Evolutionary conservation across 2,797 vertebrate species (phyloP).

Genomic region (Lindbergichthys nudifrons): DNA sequence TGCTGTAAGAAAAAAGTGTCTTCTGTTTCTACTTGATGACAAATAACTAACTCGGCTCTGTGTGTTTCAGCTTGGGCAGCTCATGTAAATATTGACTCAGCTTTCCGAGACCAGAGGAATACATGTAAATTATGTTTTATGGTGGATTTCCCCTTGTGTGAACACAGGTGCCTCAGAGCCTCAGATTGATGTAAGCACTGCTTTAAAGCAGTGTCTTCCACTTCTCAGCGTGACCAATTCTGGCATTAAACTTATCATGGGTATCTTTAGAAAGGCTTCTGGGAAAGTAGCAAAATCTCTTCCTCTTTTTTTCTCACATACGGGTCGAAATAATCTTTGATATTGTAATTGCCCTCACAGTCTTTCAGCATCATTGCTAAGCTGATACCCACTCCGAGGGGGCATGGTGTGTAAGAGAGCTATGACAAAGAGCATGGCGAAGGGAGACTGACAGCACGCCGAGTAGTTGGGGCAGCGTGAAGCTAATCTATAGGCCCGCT

Average conservation of each 20-base stretch:
- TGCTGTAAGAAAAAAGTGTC: conserved; percentile 1
- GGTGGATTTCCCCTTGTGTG: conserved; percentile 23
- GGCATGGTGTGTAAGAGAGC: conserved; percentile 47
- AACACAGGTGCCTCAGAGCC: conserved; percentile 36
- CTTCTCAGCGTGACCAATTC: conserved; percentile 43
- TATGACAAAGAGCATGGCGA: conserved; percentile 68
- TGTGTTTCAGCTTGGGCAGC: background rate
- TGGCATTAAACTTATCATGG: conserved; percentile 58
- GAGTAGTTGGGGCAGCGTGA: conserved; percentile 57
- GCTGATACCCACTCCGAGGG: conserved; percentile 50
- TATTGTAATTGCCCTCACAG: conserved; percentile 60
- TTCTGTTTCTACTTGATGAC: conserved; percentile 23
- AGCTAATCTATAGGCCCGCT: conserved; percentile 78
- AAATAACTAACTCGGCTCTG: conserved; percentile 20
- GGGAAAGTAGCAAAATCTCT: conserved; percentile 44
- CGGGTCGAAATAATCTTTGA: conserved; percentile 60
- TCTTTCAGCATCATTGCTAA: conserved; percentile 54
- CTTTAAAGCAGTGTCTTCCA: conserved; percentile 33
- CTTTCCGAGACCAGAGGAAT: conserved; percentile 8
- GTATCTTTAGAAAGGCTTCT: conserved; percentile 49
- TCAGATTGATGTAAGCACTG: conserved; percentile 40
- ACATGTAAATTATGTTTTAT: conserved; percentile 35
- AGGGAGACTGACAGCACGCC: conserved; percentile 67
- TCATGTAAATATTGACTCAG: conserved; percentile 36
- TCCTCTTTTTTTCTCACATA: conserved; percentile 45